Percentiles rank a stretch among this genome's conserved stretches.
Evolutionary conservation across 2,797 vertebrate genomes (phyloP).

Genomic region (Sebastes flavidus): DNA sequence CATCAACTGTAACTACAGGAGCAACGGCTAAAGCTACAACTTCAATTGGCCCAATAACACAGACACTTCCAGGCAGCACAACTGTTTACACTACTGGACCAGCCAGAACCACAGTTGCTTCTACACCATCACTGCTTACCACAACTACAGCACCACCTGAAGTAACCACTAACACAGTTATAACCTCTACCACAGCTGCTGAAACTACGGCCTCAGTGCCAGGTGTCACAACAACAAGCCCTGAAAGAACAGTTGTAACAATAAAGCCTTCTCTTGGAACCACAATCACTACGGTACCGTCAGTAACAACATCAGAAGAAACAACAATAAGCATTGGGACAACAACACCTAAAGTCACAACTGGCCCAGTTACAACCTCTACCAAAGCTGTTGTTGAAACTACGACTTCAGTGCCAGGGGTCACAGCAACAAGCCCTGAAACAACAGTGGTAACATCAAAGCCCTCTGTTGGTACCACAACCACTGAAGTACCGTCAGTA

Average conservation of each 20-base stretch:
- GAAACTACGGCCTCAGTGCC: neutral
- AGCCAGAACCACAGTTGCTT: neutral
- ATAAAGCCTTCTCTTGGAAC: neutral
- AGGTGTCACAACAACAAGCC: neutral
- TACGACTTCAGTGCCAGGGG: accelerated
- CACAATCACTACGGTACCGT: neutral
- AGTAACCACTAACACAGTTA: neutral
- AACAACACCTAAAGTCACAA: neutral
- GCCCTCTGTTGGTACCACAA: neutral
- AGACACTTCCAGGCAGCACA: conserved; percentile 38
- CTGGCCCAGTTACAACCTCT: neutral
- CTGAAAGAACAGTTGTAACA: neutral
- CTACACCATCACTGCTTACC: neutral
- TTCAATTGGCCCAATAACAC: conserved; percentile 41
- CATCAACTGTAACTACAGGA: neutral
- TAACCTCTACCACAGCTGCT: neutral
- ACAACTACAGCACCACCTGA: neutral
- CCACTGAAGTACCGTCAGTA: neutral
- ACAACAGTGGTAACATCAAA: neutral
- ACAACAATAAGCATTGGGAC: neutral
- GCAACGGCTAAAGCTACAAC: neutral
- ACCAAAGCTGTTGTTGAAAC: conserved; percentile 1
- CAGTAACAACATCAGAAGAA: neutral
- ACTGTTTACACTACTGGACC: neutral
- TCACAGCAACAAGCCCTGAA: neutral